Conservation (phyloP, 2,797 vertebrate genomes). For the Chlorospingus flavigularis region DNA sequence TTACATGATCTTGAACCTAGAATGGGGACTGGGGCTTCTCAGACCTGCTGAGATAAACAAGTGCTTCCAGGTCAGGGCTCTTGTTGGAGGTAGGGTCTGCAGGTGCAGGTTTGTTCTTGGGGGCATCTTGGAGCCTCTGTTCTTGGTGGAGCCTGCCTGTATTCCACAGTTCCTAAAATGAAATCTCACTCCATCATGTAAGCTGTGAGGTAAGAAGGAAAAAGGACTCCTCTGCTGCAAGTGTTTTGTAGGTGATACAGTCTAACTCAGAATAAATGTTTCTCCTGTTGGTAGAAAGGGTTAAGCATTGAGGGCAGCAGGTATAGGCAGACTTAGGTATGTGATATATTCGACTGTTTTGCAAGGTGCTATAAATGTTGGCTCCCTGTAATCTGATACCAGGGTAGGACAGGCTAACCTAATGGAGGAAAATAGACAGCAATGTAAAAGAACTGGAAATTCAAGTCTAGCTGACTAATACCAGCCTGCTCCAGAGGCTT, state of each 20-base stretch:
- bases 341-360: slow-evolving; percentile 73
- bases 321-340: slow-evolving; percentile 77
- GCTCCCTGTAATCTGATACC: slow-evolving; percentile 78
- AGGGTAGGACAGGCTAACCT: slow-evolving; percentile 61
- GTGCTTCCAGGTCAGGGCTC: not conserved
- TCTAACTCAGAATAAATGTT: not conserved
- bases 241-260: not conserved
- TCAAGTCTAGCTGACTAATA: slow-evolving; percentile 79
- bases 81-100: not conserved
- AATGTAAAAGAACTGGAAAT: slow-evolving; percentile 84
- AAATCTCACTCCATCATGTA: accelerated
- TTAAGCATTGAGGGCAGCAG: slow-evolving; percentile 71
- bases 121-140: not conserved
- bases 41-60: not conserved
- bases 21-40: not conserved
- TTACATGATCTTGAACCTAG: not conserved
- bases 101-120: not conserved
- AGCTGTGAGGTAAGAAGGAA: not conserved
- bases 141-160: not conserved
- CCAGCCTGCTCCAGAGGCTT: slow-evolving; percentile 51
- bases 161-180: accelerated
- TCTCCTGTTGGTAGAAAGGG: slow-evolving; percentile 4
- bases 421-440: slow-evolving; percentile 74
- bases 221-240: not conserved
- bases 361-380: slow-evolving; percentile 76